These are phyloP conservation scores for Trachelus stipa DNA, from an alignment of 2,888 invertebrate genomes.

Conservation along the genomic window DNA sequence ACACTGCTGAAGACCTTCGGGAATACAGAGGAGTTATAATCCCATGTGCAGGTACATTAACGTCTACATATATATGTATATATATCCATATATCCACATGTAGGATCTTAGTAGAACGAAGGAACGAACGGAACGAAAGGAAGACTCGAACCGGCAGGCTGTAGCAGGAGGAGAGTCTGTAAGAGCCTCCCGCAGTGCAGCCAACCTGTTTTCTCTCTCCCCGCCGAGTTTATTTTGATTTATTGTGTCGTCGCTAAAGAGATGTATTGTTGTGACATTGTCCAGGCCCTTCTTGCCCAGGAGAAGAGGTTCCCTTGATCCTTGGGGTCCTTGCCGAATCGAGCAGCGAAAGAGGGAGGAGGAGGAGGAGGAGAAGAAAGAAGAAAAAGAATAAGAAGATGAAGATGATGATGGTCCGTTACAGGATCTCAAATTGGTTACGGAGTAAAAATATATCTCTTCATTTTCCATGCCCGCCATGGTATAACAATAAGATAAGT, in stretches of 20 bases:
- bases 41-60: no score
- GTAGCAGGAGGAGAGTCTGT: conserved; percentile 25
- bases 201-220: conserved; percentile 55
- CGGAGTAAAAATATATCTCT: no score
- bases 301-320: not conserved
- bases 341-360: not conserved
- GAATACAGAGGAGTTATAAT: no score
- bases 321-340: conserved; percentile 2
- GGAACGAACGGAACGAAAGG: no score
- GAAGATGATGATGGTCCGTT: conserved; percentile 1
- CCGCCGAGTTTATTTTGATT: conserved; percentile 59
- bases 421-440: not conserved
- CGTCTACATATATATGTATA: no score
- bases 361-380: not conserved
- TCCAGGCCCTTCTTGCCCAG: conserved; percentile 17
- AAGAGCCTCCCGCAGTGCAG: conserved; percentile 51
- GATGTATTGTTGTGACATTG: conserved; percentile 60
- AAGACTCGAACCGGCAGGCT: not conserved
- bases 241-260: conserved; percentile 60
- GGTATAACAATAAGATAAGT: no score
- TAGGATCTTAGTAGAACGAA: no score
- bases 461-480: no score
- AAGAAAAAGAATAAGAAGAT: conserved; percentile 1
- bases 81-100: no score
- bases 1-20: conserved; percentile 23